Evolutionary conservation across 2,888 invertebrate genomes (phyloP).

Genomic region (Thymelicus sylvestris): DNA sequence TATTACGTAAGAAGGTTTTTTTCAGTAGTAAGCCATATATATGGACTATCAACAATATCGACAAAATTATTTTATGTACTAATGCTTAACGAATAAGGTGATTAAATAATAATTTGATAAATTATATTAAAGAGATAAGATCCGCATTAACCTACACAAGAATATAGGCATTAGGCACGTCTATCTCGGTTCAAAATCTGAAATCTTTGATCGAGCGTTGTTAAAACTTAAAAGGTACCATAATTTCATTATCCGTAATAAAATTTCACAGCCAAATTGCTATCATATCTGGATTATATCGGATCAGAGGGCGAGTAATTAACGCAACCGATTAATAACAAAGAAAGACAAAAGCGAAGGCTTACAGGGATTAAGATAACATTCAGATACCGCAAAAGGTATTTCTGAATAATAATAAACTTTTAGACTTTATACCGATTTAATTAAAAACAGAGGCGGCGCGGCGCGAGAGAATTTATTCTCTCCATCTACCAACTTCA

Average conservation of each 20-base stretch:
- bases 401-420: conserved; percentile 54
- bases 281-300: conserved; percentile 24
- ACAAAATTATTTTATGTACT: too few species aligned
- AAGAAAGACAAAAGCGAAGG: conserved; percentile 33
- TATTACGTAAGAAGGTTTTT: too few species aligned
- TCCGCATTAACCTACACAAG: background rate
- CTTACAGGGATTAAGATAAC: conserved; percentile 36
- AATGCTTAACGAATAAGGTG: background rate
- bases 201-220: conserved; percentile 18
- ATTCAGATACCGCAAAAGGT: conserved; percentile 46
- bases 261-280: conserved; percentile 13
- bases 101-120: background rate
- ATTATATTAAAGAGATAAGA: background rate
- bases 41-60: too few species aligned
- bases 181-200: conserved; percentile 16
- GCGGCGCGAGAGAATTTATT: conserved; percentile 70
- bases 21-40: background rate
- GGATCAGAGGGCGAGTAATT: conserved; percentile 28
- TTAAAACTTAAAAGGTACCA: background rate
- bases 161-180: background rate
- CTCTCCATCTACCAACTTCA: conserved; percentile 73
- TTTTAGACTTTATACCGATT: conserved; percentile 69
- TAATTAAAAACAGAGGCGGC: conserved; percentile 76
- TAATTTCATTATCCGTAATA: conserved; percentile 21
- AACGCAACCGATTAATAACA: conserved; percentile 34